phyloP scores from a whole-genome alignment of 1,140 invertebrate genomes.

The Brachionus asplanchnoidis region DNA sequence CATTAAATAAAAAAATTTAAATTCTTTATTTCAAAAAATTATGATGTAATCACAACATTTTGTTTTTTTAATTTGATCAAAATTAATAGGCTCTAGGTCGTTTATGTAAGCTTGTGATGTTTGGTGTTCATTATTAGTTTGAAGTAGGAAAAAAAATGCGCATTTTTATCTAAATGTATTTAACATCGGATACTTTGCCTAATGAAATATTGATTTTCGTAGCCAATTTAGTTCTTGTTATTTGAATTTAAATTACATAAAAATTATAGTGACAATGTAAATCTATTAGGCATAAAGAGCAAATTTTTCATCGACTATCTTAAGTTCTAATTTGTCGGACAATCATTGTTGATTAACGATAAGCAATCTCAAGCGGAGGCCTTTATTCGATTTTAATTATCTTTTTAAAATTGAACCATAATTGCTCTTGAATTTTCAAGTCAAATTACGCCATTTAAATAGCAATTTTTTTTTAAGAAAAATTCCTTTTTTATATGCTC shows the following conservation, averaged over 20 bases:
- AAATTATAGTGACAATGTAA: slow-evolving; percentile 13
- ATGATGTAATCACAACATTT: slow-evolving; percentile 34
- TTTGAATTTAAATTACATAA: slow-evolving; percentile 24
- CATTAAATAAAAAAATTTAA: not conserved
- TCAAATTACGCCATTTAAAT: not conserved
- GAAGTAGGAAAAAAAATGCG: not conserved
- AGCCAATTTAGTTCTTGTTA: not conserved
- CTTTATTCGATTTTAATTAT: not conserved
- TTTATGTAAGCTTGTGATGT: not conserved
- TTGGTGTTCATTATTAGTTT: slow-evolving; percentile 2
- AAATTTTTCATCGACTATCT: not conserved
- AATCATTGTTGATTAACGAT: not conserved
- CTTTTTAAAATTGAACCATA: not conserved
- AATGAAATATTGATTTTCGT: slow-evolving; percentile 4
- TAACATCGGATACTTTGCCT: not conserved
- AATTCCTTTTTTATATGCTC: not conserved
- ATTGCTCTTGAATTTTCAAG: not conserved
- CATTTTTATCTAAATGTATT: not conserved
- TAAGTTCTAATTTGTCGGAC: not conserved
- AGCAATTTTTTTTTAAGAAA: not conserved
- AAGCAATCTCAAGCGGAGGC: not conserved
- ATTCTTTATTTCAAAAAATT: not conserved
- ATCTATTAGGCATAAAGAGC: not conserved
- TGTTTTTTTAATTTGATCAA: not conserved
- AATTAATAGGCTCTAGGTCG: slow-evolving; percentile 8